Evolutionary conservation across 1,140 invertebrate genomes (phyloP).

Genomic region (Physella acuta): DNA sequence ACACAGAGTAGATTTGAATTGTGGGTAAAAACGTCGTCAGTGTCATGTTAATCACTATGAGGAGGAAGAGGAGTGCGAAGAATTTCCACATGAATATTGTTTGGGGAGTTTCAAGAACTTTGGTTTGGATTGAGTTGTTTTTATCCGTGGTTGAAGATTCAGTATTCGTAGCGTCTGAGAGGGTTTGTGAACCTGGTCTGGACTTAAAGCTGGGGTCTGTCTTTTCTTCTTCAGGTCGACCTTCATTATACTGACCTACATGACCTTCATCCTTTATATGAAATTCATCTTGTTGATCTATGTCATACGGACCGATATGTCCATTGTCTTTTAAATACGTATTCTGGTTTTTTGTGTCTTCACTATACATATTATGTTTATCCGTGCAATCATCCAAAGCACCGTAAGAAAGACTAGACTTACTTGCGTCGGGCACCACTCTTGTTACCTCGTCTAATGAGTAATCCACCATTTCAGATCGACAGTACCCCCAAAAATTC

Average conservation of each 20-base stretch:
- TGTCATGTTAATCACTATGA: constrained; percentile 22
- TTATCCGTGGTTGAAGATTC: background rate
- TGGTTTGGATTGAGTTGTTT: too few species aligned
- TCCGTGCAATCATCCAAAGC: background rate
- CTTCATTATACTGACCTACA: background rate
- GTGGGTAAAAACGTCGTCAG: constrained; percentile 19
- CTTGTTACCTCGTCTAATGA: background rate
- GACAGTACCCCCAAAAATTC: constrained; percentile 28
- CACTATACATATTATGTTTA: background rate
- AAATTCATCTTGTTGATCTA: background rate
- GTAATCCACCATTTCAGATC: constrained; percentile 37
- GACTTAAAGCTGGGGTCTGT: background rate
- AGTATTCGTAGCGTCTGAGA: background rate
- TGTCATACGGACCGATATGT: background rate
- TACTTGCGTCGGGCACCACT: background rate
- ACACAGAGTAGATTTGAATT: constrained; percentile 76
- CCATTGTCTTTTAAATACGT: too few species aligned
- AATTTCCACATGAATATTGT: constrained; percentile 3
- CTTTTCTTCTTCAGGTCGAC: too few species aligned
- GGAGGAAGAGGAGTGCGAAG: background rate
- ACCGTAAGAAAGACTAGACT: background rate
- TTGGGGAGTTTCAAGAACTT: too few species aligned
- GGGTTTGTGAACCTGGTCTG: background rate
- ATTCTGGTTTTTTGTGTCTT: background rate
- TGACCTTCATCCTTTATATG: constrained; percentile 6